A percentile compares a stretch with the other conserved stretches of the same genome.
Conservation (phyloP, 2,113 vertebrate genomes). For the Emydocephalus ijimae region DNA sequence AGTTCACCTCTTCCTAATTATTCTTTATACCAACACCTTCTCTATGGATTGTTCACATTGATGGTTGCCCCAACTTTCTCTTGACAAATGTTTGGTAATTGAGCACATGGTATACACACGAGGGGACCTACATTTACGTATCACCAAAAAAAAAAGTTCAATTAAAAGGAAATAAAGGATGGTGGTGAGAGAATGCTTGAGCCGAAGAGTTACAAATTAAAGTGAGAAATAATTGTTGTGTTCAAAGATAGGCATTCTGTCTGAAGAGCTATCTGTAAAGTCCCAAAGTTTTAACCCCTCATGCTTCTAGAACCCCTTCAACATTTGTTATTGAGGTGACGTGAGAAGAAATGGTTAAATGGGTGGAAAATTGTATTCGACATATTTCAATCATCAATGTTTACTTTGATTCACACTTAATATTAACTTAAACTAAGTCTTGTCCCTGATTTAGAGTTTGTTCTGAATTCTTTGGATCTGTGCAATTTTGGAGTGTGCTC, state of each 20-base stretch:
- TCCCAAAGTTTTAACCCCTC: not conserved
- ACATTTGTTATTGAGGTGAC: not conserved
- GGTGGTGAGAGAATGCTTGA: not conserved
- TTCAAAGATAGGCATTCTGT: not conserved
- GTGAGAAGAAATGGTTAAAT: not conserved
- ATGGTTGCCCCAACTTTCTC: not conserved
- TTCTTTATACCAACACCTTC: not conserved
- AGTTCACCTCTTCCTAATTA: not conserved
- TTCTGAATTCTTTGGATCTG: not conserved
- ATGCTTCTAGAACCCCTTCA: not conserved
- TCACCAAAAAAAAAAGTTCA: not conserved
- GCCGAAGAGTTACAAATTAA: not conserved
- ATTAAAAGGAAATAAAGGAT: not conserved
- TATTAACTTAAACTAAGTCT: not conserved
- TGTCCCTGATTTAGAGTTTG: not conserved
- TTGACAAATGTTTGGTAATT: not conserved
- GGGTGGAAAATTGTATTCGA: not conserved
- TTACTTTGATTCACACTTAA: not conserved
- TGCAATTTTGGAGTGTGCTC: not conserved
- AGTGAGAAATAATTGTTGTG: not conserved
- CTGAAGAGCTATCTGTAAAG: not conserved
- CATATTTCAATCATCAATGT: not conserved
- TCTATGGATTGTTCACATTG: not conserved
- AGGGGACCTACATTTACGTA: not conserved
- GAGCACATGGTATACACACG: not conserved